Percentiles rank a stretch among this genome's conserved stretches.
phyloP scores from a whole-genome alignment of 2,888 invertebrate species.

The Temnothorax rugatulus region DNA sequence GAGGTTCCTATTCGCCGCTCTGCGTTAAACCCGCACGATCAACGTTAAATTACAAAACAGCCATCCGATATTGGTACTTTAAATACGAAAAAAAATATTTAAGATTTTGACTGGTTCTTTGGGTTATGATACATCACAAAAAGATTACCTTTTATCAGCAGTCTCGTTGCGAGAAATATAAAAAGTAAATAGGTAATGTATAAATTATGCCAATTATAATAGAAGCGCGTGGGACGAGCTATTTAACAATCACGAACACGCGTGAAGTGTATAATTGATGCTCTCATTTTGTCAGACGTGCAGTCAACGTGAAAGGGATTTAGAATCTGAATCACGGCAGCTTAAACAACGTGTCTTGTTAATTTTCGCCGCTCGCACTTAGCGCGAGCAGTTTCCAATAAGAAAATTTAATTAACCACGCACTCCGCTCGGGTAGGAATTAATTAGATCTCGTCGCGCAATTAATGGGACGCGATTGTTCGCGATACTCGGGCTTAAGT shows the following conservation, averaged over 20 bases:
- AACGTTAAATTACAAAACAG: not conserved
- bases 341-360: slow-evolving; percentile 69
- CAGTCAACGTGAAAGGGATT: slow-evolving; percentile 3
- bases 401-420: slow-evolving; percentile 65
- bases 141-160: not conserved
- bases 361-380: slow-evolving; percentile 62
- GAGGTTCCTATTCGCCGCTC: not conserved
- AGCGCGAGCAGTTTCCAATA: slow-evolving; percentile 56
- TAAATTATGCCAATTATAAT: not conserved
- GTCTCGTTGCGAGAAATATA: not conserved
- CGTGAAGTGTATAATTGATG: not conserved
- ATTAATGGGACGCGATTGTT: slow-evolving; percentile 70
- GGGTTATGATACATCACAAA: not conserved
- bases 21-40: not conserved
- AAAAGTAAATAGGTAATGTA: not conserved
- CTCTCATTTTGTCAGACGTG: not conserved
- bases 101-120: not conserved
- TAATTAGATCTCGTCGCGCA: slow-evolving; percentile 66
- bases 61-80: not conserved
- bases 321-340: slow-evolving; percentile 39
- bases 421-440: slow-evolving; percentile 58
- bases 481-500: slow-evolving; percentile 57
- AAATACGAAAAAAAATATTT: not conserved
- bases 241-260: not conserved
- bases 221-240: not conserved